Conservation (phyloP, 2,113 vertebrate genomes). For the Bathybates hornii region DNA sequence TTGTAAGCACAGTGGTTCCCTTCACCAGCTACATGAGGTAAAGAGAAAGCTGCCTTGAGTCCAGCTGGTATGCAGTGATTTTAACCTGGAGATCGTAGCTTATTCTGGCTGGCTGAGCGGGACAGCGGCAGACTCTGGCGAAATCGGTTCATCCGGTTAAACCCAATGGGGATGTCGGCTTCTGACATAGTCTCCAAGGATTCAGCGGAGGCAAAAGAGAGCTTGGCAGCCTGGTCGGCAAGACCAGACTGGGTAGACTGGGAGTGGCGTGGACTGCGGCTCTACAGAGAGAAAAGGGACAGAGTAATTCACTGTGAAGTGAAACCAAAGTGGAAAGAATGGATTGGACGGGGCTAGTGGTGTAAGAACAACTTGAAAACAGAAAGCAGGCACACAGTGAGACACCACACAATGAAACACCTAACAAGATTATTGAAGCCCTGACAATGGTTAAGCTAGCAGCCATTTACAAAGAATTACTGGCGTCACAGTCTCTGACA, state of each 20-base stretch:
- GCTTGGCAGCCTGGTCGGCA: constrained; percentile 93
- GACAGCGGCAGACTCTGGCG: constrained; percentile 95
- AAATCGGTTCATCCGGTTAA: constrained; percentile 97
- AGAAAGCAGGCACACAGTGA: constrained; percentile 26
- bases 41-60: not conserved
- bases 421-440: constrained; percentile 51
- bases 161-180: constrained; percentile 92
- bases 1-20: not conserved
- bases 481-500: constrained; percentile 15
- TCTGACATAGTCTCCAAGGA: constrained; percentile 98
- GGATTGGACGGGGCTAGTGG: constrained; percentile 19
- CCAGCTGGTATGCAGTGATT: not conserved
- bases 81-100: constrained; percentile 93
- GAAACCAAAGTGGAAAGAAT: constrained; percentile 28
- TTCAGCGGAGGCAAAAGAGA: constrained; percentile 95
- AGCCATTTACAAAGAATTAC: constrained; percentile 39
- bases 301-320: constrained; percentile 1
- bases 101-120: constrained; percentile 94
- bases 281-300: constrained; percentile 67
- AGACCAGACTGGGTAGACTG: constrained; percentile 95
- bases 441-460: constrained; percentile 38
- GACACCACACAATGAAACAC: constrained; percentile 29
- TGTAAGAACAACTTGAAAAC: constrained; percentile 29
- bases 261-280: constrained; percentile 90
- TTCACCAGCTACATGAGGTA: not conserved